A percentile compares a stretch with the other conserved stretches of the same genome.
Conservation (phyloP, 1,140 invertebrate genomes). For the Eriosoma lanigerum region DNA sequence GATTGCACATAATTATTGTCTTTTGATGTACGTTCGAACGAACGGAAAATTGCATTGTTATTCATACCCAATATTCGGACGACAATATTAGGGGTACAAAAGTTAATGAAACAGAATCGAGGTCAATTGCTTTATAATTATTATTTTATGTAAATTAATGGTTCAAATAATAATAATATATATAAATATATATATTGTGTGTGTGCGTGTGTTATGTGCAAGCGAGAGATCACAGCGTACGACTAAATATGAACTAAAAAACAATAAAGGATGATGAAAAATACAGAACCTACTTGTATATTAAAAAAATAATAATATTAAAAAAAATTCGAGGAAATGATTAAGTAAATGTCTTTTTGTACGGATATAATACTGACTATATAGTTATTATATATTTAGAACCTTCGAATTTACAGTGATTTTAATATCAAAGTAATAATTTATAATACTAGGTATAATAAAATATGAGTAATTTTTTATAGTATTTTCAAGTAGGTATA, state of each 20-base stretch:
- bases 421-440: no score
- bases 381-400: no score
- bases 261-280: not conserved
- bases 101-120: slow-evolving; percentile 41
- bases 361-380: no score
- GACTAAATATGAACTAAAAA: not conserved
- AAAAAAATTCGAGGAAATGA: no score
- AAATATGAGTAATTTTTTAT: no score
- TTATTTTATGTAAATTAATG: slow-evolving; percentile 47
- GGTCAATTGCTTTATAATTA: slow-evolving; percentile 36
- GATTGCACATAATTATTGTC: not conserved
- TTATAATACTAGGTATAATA: no score
- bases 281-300: not conserved
- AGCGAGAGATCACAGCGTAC: not conserved
- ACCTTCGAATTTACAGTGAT: no score
- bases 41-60: not conserved
- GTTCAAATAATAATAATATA: not conserved
- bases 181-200: slow-evolving; percentile 12
- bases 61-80: not conserved
- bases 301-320: not conserved
- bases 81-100: not conserved
- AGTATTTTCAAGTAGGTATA: no score
- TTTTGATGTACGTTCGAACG: not conserved
- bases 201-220: not conserved
- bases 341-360: no score